Conservation (phyloP, 1,140 invertebrate genomes). For the Ladona fulva region DNA sequence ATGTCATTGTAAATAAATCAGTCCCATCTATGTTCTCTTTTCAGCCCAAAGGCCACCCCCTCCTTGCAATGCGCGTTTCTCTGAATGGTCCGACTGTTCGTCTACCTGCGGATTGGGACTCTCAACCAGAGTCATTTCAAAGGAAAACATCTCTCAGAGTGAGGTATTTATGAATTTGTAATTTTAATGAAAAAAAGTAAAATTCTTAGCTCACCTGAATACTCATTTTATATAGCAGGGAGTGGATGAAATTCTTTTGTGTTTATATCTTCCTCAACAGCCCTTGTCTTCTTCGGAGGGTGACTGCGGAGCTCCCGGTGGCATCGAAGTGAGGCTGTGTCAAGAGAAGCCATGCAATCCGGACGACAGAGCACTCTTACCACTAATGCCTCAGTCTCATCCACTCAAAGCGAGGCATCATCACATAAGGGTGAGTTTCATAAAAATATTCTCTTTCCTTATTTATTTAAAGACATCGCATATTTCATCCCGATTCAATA, state of each 20-base stretch:
- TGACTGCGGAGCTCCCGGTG: background rate
- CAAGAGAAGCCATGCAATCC: background rate
- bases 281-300: background rate
- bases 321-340: background rate
- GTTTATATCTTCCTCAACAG: background rate
- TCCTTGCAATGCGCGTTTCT: background rate
- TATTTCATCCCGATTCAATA: too few relatives aligned
- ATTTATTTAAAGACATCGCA: too few relatives aligned
- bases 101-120: background rate
- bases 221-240: too few relatives aligned
- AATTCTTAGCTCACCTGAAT: too few relatives aligned
- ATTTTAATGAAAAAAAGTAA: too few relatives aligned
- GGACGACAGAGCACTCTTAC: background rate
- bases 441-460: too few relatives aligned
- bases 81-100: background rate
- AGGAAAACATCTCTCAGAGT: background rate
- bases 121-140: background rate
- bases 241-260: background rate
- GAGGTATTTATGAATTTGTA: background rate
- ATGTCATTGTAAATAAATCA: too few relatives aligned
- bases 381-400: background rate
- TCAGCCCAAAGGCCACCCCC: background rate
- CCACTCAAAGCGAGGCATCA: conserved; percentile 1
- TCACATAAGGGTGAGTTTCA: background rate
- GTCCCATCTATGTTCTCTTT: background rate